Conservation (phyloP, 1,140 invertebrate genomes). For the Drosophila aff. region DNA sequence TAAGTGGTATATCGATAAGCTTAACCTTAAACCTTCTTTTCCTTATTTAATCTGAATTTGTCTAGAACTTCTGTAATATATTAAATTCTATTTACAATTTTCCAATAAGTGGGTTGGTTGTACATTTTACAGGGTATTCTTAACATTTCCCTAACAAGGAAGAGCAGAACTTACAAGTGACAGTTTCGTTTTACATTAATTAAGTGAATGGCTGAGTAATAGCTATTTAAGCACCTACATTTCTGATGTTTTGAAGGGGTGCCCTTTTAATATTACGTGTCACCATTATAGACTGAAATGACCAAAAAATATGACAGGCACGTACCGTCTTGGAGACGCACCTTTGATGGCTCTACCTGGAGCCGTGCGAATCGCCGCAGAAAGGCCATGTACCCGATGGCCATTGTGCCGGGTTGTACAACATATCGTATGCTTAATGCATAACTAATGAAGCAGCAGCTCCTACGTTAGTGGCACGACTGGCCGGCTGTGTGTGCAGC, state of each 20-base stretch:
- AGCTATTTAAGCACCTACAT: constrained; percentile 5
- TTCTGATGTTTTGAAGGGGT: neutral
- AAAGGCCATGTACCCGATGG: constrained; percentile 32
- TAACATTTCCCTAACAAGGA: neutral
- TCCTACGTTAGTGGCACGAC: constrained; percentile 53
- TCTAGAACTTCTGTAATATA: neutral
- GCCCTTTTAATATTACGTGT: constrained; percentile 19
- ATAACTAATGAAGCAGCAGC: constrained; percentile 62
- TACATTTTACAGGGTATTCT: neutral
- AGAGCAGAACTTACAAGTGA: neutral
- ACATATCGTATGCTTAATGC: constrained; percentile 66
- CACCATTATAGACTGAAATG: neutral
- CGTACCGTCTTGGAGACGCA: constrained; percentile 5
- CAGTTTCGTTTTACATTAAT: constrained; percentile 3
- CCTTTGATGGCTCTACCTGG: constrained; percentile 13
- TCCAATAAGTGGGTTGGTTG: neutral
- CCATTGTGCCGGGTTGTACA: constrained; percentile 53
- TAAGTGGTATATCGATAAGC: neutral
- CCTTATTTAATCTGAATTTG: neutral
- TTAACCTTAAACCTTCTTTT: too few species aligned
- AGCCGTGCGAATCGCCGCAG: constrained; percentile 13
- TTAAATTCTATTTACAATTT: neutral
- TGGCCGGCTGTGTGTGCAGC: constrained; percentile 20
- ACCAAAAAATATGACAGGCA: constrained; percentile 14
- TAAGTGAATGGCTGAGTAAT: constrained; percentile 11